These are phyloP conservation scores for Drepana arcuata DNA, from an alignment of 1,140 invertebrate genomes.

Conservation along the genomic window DNA sequence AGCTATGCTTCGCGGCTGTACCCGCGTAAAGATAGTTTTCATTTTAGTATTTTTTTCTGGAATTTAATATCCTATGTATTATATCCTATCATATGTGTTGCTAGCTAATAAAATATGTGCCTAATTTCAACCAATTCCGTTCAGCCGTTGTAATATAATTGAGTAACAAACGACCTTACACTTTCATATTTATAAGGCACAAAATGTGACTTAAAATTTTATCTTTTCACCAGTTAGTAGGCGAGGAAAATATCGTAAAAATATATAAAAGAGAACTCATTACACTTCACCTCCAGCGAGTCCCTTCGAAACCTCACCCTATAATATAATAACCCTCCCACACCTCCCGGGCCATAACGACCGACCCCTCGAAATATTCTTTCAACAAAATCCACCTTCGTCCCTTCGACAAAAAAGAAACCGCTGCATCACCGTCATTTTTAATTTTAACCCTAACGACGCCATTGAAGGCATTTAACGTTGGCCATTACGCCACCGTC, in stretches of 20 bases:
- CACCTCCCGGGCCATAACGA: constrained; percentile 38
- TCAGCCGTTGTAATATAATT: too few species aligned
- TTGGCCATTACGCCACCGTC: constrained; percentile 45
- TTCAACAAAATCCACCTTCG: constrained; percentile 50
- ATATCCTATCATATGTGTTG: too few species aligned
- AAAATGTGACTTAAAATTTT: too few species aligned
- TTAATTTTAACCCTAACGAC: constrained; percentile 65
- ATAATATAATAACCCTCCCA: constrained; percentile 61
- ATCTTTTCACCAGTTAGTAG: too few species aligned
- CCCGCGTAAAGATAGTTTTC: too few species aligned
- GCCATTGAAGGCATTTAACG: constrained; percentile 49
- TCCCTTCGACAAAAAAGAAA: constrained; percentile 65
- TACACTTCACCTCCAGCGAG: constrained; percentile 45
- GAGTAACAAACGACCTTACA: too few species aligned
- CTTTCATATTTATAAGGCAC: too few species aligned
- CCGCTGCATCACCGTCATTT: constrained; percentile 61
- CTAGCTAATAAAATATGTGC: too few species aligned
- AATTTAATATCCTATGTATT: too few species aligned
- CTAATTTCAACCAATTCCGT: too few species aligned
- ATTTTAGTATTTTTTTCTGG: too few species aligned
- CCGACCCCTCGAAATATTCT: constrained; percentile 58
- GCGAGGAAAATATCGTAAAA: constrained; percentile 41
- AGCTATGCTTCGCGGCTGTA: too few species aligned
- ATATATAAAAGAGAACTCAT: constrained; percentile 62
- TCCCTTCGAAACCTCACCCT: constrained; percentile 23